phyloP scores from a whole-genome alignment of 2,888 invertebrate genomes.

The Holacanthella duospinosa region DNA sequence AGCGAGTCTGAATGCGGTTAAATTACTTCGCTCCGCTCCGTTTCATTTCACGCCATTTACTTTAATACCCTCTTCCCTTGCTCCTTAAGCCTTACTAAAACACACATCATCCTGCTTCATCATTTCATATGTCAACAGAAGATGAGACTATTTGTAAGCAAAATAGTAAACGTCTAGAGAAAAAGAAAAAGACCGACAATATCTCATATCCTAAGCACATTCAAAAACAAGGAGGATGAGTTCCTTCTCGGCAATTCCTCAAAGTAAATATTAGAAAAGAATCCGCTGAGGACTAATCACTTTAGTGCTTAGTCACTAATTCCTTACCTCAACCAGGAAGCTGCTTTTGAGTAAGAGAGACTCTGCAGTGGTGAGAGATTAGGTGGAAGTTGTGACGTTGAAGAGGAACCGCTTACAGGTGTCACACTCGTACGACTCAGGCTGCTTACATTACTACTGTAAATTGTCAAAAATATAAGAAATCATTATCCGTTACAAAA shows the following conservation, averaged over 20 bases:
- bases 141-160: background rate
- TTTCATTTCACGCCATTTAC: constrained; percentile 9
- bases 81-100: background rate
- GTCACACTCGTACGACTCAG: constrained; percentile 61
- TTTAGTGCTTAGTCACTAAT: background rate
- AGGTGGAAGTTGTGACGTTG: constrained; percentile 31
- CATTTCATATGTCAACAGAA: background rate
- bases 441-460: constrained; percentile 72
- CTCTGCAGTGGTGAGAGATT: constrained; percentile 35
- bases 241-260: too few relatives aligned
- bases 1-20: constrained; percentile 8
- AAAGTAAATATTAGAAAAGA: background rate
- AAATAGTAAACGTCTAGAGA: background rate
- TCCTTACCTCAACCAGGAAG: constrained; percentile 36
- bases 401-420: constrained; percentile 45
- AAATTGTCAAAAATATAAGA: constrained; percentile 38
- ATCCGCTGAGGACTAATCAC: background rate
- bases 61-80: background rate
- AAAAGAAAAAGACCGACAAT: background rate
- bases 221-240: background rate
- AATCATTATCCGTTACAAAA: background rate
- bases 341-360: constrained; percentile 33
- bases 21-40: constrained; percentile 13
- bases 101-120: background rate
- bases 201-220: background rate